These are phyloP conservation scores for Phaedon cochleariae DNA, from an alignment of 2,888 invertebrate genomes.

Conservation along the genomic window DNA sequence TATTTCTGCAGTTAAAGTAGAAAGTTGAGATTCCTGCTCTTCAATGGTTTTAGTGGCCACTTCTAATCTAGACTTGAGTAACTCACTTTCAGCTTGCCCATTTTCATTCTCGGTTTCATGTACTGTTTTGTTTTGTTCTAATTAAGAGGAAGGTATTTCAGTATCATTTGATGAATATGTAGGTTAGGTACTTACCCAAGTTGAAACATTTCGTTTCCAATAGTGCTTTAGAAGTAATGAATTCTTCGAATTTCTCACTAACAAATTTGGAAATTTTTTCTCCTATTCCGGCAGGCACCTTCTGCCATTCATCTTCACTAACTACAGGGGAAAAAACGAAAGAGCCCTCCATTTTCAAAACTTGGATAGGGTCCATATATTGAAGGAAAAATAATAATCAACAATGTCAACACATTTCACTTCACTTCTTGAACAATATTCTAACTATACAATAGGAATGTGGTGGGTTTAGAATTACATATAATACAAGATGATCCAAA, in stretches of 20 bases:
- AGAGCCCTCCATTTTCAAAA: conserved; percentile 52
- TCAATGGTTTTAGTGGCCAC: conserved; percentile 69
- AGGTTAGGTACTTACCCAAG: conserved; percentile 64
- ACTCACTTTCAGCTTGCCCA: conserved; percentile 70
- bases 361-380: neutral
- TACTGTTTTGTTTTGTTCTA: conserved; percentile 68
- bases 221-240: conserved; percentile 76
- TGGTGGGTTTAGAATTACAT: too few species aligned
- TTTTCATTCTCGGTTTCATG: conserved; percentile 67
- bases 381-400: neutral
- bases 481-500: neutral
- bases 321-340: conserved; percentile 60
- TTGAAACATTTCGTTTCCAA: conserved; percentile 73
- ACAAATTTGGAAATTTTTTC: conserved; percentile 71
- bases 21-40: conserved; percentile 73
- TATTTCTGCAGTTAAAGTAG: conserved; percentile 70
- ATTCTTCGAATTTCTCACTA: conserved; percentile 73
- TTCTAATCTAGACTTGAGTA: conserved; percentile 69
- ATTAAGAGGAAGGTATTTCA: neutral
- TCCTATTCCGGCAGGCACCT: conserved; percentile 65
- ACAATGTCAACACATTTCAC: conserved; percentile 25
- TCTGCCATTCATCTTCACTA: conserved; percentile 65
- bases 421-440: conserved; percentile 19
- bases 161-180: neutral
- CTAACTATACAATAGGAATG: too few species aligned